Conservation (phyloP, 2,888 invertebrate genomes). For the Drosophila parthenogenetica region DNA sequence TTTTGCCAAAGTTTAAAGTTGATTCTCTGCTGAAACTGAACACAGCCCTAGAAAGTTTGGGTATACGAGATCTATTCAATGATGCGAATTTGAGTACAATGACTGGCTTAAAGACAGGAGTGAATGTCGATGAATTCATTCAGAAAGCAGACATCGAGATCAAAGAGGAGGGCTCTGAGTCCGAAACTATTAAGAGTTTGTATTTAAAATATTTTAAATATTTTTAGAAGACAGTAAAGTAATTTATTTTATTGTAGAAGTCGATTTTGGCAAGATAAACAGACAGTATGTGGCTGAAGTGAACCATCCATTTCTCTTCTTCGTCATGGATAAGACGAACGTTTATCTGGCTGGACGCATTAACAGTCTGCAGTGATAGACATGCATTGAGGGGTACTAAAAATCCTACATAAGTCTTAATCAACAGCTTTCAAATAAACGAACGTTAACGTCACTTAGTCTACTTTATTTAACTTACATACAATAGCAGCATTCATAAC, state of each 20-base stretch:
- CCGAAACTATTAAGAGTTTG: neutral
- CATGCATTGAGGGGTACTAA: no score
- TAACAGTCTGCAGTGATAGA: neutral
- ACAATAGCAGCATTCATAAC: conserved; percentile 1
- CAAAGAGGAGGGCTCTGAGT: neutral
- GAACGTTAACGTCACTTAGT: conserved; percentile 20
- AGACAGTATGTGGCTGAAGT: conserved; percentile 9
- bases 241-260: neutral
- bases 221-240: neutral
- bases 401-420: neutral
- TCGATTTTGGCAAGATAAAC: neutral
- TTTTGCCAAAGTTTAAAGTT: conserved; percentile 7
- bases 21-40: neutral
- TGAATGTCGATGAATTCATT: neutral
- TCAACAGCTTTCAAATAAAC: conserved; percentile 52
- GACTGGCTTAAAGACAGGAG: neutral
- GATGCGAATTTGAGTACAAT: conserved; percentile 7
- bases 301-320: conserved; percentile 12
- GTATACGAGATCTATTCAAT: conserved; percentile 4
- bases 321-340: neutral
- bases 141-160: neutral
- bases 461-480: neutral
- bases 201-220: neutral
- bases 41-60: neutral
- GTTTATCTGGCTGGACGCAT: conserved; percentile 5